phyloP scores from a whole-genome alignment of 2,113 vertebrate species.

The Poeciliopsis occidentalis region DNA sequence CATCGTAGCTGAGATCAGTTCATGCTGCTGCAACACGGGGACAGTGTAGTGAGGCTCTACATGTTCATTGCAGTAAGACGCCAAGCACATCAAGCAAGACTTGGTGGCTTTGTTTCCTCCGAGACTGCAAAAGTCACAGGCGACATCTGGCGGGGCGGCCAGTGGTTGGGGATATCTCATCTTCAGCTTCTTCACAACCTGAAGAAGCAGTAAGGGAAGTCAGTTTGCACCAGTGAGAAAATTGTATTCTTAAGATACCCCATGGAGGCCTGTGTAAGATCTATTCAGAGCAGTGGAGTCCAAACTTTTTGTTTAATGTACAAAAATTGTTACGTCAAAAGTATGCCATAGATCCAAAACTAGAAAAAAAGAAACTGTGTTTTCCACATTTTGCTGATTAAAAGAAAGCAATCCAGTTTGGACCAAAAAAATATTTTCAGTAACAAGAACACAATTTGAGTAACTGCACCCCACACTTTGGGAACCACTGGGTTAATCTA shows the following conservation, averaged over 20 bases:
- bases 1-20: not conserved
- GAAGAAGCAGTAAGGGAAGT: not conserved
- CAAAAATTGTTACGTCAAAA: not conserved
- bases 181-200: conserved; percentile 19
- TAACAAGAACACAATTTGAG: no score
- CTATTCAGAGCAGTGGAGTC: not conserved
- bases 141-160: not conserved
- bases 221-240: not conserved
- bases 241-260: not conserved
- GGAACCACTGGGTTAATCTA: no score
- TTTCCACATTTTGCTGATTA: no score
- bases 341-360: no score
- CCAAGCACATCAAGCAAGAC: conserved; percentile 32
- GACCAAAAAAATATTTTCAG: no score
- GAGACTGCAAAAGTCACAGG: conserved; percentile 28
- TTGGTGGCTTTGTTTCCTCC: conserved; percentile 6
- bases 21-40: conserved; percentile 17
- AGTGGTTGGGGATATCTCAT: not conserved
- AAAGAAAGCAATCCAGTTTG: no score
- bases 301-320: not conserved
- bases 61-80: conserved; percentile 23
- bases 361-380: no score
- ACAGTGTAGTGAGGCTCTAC: conserved; percentile 13
- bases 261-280: not conserved
- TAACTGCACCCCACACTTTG: no score